Conservation (phyloP, 2,113 vertebrate species). For the Clarias magur region DNA sequence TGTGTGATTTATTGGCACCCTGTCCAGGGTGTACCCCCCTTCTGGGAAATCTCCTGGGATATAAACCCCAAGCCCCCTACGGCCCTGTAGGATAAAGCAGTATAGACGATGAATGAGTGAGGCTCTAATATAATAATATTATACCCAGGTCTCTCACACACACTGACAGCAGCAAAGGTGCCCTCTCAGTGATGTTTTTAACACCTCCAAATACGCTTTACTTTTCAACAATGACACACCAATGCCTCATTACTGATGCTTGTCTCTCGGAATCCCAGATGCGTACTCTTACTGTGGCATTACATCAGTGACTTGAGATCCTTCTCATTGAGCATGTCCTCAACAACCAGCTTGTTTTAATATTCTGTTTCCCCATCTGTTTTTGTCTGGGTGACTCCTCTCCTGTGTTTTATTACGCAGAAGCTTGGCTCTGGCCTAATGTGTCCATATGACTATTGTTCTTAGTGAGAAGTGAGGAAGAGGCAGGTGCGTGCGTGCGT, state of each 20-base stretch:
- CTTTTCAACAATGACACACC: background rate
- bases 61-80: no score
- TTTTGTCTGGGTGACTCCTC: background rate
- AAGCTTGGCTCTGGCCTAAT: background rate
- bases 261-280: background rate
- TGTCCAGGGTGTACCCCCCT: no score
- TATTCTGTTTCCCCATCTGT: background rate
- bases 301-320: no score
- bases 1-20: no score
- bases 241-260: background rate
- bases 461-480: background rate
- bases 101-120: no score
- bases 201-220: background rate
- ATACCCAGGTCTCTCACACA: background rate
- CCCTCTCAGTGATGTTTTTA: background rate
- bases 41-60: no score
- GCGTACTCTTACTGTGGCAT: background rate
- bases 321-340: background rate
- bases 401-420: constrained; percentile 19
- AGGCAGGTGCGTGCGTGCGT: background rate
- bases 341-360: no score
- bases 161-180: background rate
- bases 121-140: background rate
- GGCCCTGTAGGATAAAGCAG: no score
- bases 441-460: background rate